These are phyloP conservation scores for Brachypterus glaber DNA, from an alignment of 2,888 invertebrate genomes.

Conservation along the genomic window DNA sequence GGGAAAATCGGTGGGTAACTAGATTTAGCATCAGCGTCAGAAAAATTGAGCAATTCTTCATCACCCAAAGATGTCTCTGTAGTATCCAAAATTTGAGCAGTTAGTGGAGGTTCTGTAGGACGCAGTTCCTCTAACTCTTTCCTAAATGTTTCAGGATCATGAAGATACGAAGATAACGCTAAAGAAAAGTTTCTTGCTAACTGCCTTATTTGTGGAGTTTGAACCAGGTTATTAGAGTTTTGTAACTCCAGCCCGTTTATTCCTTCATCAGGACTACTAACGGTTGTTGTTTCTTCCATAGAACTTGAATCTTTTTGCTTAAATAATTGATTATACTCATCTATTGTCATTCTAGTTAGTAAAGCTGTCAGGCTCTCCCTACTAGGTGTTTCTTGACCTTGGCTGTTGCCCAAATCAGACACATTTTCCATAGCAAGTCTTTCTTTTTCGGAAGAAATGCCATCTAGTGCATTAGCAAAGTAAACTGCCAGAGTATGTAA, in stretches of 20 bases:
- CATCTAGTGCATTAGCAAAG: slow-evolving; percentile 62
- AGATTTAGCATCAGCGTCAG: slow-evolving; percentile 50
- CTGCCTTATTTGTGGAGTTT: slow-evolving; percentile 60
- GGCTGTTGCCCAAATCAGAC: slow-evolving; percentile 18
- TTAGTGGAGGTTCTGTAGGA: slow-evolving; percentile 63
- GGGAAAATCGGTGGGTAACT: slow-evolving; percentile 31
- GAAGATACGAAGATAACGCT: slow-evolving; percentile 70
- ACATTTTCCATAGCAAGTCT: slow-evolving; percentile 28
- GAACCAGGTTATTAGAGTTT: slow-evolving; percentile 55
- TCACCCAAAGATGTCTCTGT: slow-evolving; percentile 44
- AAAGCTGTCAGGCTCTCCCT: slow-evolving; percentile 48
- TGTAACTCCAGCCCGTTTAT: slow-evolving; percentile 48
- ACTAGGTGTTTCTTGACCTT: slow-evolving; percentile 30
- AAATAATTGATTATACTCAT: slow-evolving; percentile 49
- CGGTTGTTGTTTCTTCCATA: slow-evolving; percentile 17
- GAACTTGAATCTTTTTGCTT: slow-evolving; percentile 17
- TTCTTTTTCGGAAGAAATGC: slow-evolving; percentile 41
- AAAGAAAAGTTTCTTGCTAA: slow-evolving; percentile 77
- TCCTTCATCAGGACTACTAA: slow-evolving; percentile 21
- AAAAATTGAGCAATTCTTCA: slow-evolving; percentile 69
- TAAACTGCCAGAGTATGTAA: slow-evolving; percentile 70
- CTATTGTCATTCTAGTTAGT: slow-evolving; percentile 58
- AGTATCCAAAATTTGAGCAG: slow-evolving; percentile 28
- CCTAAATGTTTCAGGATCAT: slow-evolving; percentile 73
- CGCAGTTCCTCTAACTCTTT: slow-evolving; percentile 66